A percentile compares a stretch with the other conserved stretches of the same genome.
Evolutionary conservation across 2,113 vertebrate species (phyloP).

Genomic region (Daphoenositta chrysoptera): DNA sequence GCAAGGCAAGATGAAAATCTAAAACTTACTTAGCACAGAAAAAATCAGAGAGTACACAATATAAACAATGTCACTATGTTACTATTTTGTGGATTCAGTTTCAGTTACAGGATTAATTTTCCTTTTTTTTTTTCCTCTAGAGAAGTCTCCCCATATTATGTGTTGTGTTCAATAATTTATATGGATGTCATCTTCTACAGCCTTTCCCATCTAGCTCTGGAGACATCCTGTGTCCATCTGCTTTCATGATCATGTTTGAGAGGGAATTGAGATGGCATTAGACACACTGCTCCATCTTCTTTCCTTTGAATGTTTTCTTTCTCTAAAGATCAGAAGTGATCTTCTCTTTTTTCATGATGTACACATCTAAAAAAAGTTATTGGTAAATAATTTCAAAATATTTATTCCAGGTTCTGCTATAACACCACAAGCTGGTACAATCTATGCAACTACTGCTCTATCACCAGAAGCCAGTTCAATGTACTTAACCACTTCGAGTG

Average conservation of each 20-base stretch:
- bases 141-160: neutral
- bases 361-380: neutral
- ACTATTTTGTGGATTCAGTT: neutral
- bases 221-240: neutral
- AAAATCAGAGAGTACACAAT: neutral
- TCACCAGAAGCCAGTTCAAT: slow-evolving; percentile 69
- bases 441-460: slow-evolving; percentile 75
- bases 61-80: neutral
- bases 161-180: neutral
- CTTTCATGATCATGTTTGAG: neutral
- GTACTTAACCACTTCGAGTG: slow-evolving; percentile 82
- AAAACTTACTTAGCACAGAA: neutral
- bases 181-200: neutral
- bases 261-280: neutral
- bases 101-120: neutral
- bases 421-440: slow-evolving; percentile 71
- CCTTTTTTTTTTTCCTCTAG: neutral
- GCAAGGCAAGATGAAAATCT: neutral
- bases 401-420: slow-evolving; percentile 63
- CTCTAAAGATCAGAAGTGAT: neutral
- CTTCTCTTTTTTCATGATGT: neutral
- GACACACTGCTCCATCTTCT: neutral
- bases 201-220: neutral
- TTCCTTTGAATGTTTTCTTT: neutral
- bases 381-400: neutral